phyloP scores from a whole-genome alignment of 2,797 vertebrate species.

The Limosa lapponica region DNA sequence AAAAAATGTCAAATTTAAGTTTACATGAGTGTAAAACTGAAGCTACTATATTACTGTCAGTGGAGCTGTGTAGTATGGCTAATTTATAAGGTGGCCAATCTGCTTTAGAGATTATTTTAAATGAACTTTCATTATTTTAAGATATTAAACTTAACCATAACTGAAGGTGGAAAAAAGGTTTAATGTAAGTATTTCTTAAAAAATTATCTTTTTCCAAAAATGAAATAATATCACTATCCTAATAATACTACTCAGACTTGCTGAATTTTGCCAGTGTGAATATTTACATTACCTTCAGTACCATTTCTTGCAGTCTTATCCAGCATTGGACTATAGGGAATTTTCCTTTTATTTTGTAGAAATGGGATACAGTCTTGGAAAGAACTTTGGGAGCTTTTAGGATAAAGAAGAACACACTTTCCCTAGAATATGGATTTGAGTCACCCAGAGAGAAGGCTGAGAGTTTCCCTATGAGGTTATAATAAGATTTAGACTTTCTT shows the following conservation, averaged over 20 bases:
- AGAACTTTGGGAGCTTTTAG: not conserved
- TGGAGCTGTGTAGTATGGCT: not conserved
- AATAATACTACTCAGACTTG: not conserved
- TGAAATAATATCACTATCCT: not conserved
- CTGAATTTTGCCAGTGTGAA: not conserved
- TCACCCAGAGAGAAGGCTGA: not conserved
- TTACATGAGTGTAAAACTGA: not conserved
- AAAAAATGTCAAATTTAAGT: not conserved
- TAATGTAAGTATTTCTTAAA: not conserved
- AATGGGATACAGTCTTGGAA: not conserved
- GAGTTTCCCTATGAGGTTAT: not conserved
- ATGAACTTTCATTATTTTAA: not conserved
- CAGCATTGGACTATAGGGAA: not conserved
- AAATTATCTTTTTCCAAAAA: not conserved
- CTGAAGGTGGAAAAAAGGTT: not conserved
- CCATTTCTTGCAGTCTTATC: not conserved
- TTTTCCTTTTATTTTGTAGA: not conserved
- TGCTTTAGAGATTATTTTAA: conserved; percentile 13
- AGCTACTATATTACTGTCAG: not conserved
- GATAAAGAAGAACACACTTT: not conserved
- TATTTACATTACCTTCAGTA: not conserved
- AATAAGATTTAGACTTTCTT: not conserved
- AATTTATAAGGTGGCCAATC: not conserved
- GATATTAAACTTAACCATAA: not conserved
- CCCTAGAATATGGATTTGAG: not conserved